A percentile compares a stretch with the other conserved stretches of the same genome.
Evolutionary conservation across 2,797 vertebrate genomes (phyloP).

Genomic region (Graptemys geographica): DNA sequence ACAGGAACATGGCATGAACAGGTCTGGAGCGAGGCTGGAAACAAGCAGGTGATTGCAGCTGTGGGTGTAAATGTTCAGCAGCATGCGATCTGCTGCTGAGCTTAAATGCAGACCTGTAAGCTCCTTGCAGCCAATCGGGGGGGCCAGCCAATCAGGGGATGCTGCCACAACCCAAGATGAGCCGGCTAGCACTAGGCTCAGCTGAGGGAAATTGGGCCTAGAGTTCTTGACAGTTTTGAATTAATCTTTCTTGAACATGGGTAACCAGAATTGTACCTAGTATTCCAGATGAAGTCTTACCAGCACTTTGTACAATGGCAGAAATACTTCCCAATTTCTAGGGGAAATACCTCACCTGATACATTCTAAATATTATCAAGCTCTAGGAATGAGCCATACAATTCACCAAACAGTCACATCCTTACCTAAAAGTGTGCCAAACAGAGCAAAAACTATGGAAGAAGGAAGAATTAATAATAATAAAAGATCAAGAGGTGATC

Average conservation of each 20-base stretch:
- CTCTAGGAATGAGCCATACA: background rate
- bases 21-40: background rate
- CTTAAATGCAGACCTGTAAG: background rate
- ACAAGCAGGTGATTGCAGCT: background rate
- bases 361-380: slow-evolving; percentile 17
- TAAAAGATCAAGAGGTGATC: background rate
- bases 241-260: background rate
- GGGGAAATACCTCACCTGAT: background rate
- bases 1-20: background rate
- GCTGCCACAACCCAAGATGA: background rate
- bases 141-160: background rate
- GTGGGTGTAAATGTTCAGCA: background rate
- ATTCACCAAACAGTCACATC: background rate
- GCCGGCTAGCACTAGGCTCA: background rate
- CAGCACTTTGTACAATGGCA: background rate
- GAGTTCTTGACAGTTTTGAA: background rate
- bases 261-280: background rate
- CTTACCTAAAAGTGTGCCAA: background rate
- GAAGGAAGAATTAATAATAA: slow-evolving; percentile 8
- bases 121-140: background rate
- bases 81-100: background rate
- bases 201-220: background rate
- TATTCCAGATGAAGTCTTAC: background rate
- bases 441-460: background rate
- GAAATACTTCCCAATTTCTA: background rate